Conservation (phyloP, 2,113 vertebrate genomes). For the Nettapus auritus region DNA sequence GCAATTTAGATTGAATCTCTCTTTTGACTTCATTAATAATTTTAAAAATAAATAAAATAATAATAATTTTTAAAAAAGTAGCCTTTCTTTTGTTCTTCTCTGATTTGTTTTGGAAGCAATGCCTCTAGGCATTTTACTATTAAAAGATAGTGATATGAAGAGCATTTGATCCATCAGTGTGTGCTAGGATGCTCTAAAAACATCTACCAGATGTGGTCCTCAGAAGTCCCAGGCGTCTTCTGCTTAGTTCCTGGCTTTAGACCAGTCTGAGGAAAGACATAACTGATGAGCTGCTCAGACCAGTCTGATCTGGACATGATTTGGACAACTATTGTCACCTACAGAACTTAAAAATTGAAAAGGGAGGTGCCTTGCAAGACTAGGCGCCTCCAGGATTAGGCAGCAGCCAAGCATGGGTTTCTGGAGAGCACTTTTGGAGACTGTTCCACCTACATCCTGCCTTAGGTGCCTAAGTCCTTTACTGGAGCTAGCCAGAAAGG, state of each 20-base stretch:
- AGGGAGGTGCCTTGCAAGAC: conserved; percentile 45
- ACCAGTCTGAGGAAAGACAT: conserved; percentile 6
- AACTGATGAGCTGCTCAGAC: conserved; percentile 48
- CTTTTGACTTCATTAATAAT: background rate
- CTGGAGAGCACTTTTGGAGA: conserved; percentile 50
- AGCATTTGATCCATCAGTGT: conserved; percentile 11
- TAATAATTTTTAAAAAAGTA: background rate
- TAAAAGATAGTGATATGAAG: conserved; percentile 40
- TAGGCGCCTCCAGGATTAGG: conserved; percentile 68
- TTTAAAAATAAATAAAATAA: background rate
- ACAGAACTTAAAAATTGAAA: conserved; percentile 44
- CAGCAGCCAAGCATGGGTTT: conserved; percentile 46
- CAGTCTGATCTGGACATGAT: conserved; percentile 29
- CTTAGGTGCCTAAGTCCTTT: conserved; percentile 61
- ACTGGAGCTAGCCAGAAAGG: conserved; percentile 50
- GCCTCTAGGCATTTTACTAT: background rate
- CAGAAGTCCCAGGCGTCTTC: background rate
- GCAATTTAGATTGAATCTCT: background rate
- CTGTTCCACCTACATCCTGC: conserved; percentile 64
- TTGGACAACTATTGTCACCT: conserved; percentile 56
- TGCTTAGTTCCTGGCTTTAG: conserved; percentile 38
- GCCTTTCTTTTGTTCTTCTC: background rate
- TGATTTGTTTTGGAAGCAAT: background rate
- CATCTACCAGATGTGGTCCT: conserved; percentile 40
- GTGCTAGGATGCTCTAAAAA: conserved; percentile 23